Conservation (phyloP, 1,140 invertebrate genomes). For the Harlomillsia oculata region DNA sequence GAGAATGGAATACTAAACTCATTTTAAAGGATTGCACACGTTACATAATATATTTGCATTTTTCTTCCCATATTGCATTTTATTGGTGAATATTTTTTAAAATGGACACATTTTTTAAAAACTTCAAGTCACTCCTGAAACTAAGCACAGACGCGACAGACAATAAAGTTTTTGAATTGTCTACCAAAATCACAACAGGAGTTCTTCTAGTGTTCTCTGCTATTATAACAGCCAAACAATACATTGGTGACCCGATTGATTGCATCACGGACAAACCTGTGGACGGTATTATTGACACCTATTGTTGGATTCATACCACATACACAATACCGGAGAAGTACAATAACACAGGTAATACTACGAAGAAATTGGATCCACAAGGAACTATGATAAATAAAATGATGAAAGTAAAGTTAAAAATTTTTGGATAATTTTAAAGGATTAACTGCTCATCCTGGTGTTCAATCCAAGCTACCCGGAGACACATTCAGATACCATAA, state of each 20-base stretch:
- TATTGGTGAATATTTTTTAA: too few species aligned
- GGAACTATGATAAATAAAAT: not conserved
- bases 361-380: too few species aligned
- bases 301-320: slow-evolving; percentile 91
- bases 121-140: slow-evolving; percentile 43
- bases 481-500: slow-evolving; percentile 72
- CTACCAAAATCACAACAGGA: slow-evolving; percentile 57
- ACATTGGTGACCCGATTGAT: slow-evolving; percentile 54
- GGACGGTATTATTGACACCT: slow-evolving; percentile 32
- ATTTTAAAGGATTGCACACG: too few species aligned
- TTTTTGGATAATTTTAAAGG: not conserved
- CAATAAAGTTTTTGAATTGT: slow-evolving; percentile 53
- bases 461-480: slow-evolving; percentile 44
- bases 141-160: slow-evolving; percentile 41
- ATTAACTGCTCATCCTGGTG: slow-evolving; percentile 55
- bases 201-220: slow-evolving; percentile 51
- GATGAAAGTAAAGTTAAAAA: not conserved
- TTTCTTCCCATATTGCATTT: too few species aligned
- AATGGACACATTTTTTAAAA: too few species aligned
- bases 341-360: slow-evolving; percentile 7
- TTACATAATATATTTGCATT: too few species aligned
- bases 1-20: too few species aligned
- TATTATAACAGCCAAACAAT: slow-evolving; percentile 52
- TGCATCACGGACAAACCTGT: slow-evolving; percentile 35
- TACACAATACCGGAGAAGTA: slow-evolving; percentile 71